Conservation (phyloP, 1,140 invertebrate species). For the Phymastichus coffea region DNA sequence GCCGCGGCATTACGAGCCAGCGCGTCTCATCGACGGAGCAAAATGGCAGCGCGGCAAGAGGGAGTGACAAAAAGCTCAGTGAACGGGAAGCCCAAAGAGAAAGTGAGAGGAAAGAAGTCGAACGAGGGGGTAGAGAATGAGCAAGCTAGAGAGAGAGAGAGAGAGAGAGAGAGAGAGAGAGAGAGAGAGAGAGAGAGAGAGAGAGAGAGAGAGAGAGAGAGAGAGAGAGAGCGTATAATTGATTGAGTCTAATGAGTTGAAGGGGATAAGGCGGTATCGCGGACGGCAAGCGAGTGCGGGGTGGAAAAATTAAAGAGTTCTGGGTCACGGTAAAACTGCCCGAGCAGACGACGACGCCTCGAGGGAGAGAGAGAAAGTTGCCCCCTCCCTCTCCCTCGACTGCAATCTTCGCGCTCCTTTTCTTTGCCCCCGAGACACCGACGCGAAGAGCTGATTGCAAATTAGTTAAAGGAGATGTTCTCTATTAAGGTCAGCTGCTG, state of each 20-base stretch:
- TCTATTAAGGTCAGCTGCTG: constrained; percentile 47
- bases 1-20: too few relatives aligned
- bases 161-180: constrained; percentile 8
- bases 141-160: background rate
- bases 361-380: constrained; percentile 37
- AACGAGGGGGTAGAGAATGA: background rate
- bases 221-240: constrained; percentile 41
- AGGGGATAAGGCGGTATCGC: constrained; percentile 47
- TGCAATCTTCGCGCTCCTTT: constrained; percentile 36
- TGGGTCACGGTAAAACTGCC: constrained; percentile 47
- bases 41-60: too few relatives aligned
- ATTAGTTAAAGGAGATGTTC: constrained; percentile 56
- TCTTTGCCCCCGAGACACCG: constrained; percentile 35
- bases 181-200: background rate
- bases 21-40: background rate
- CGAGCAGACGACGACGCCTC: constrained; percentile 35
- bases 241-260: constrained; percentile 56
- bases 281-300: too few relatives aligned
- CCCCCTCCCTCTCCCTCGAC: too few relatives aligned
- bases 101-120: constrained; percentile 19
- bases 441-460: constrained; percentile 50
- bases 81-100: constrained; percentile 10
- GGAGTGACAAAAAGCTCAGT: background rate
- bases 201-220: background rate
- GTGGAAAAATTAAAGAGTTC: constrained; percentile 52